Evolutionary conservation across 1,140 invertebrate species (phyloP).

Genomic region (Aphaenogaster floridana): DNA sequence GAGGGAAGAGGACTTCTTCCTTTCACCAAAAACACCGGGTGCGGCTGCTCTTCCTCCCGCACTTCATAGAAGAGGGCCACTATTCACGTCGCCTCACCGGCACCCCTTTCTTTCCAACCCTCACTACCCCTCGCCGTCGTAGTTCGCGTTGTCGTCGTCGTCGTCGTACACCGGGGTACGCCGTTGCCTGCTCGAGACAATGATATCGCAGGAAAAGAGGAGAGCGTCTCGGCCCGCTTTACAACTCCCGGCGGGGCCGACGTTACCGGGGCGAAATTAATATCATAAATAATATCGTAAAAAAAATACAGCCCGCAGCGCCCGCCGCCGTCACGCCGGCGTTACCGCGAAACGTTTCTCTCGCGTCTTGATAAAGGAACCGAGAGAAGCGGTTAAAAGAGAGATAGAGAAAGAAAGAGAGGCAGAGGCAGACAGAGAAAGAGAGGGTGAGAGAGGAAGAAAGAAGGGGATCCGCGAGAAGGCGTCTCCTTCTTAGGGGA

Average conservation of each 20-base stretch:
- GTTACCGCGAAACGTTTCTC: slow-evolving; percentile 77
- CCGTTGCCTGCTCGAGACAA: slow-evolving; percentile 83
- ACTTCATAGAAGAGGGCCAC: slow-evolving; percentile 75
- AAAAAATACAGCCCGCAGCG: slow-evolving; percentile 81
- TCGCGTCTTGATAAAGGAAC: slow-evolving; percentile 73
- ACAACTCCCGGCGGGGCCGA: slow-evolving; percentile 84
- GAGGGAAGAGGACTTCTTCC: slow-evolving; percentile 78
- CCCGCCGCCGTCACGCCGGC: slow-evolving; percentile 68
- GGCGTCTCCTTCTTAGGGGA: slow-evolving; percentile 40
- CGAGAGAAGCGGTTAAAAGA: slow-evolving; percentile 42
- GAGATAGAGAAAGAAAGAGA: background rate
- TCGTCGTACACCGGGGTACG: slow-evolving; percentile 46
- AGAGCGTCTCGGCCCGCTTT: slow-evolving; percentile 81
- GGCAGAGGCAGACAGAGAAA: background rate
- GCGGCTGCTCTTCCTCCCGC: slow-evolving; percentile 73
- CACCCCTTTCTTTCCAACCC: slow-evolving; percentile 83
- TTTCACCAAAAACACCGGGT: slow-evolving; percentile 80
- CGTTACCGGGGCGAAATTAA: slow-evolving; percentile 85
- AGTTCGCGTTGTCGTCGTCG: slow-evolving; percentile 59
- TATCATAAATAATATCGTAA: slow-evolving; percentile 87
- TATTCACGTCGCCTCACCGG: slow-evolving; percentile 83
- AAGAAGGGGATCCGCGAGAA: slow-evolving; percentile 31
- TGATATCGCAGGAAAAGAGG: slow-evolving; percentile 85
- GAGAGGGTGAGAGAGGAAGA: slow-evolving; percentile 19
- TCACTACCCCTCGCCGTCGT: slow-evolving; percentile 34